Evolutionary conservation across 2,113 vertebrate species (phyloP).

Genomic region (Cryptotis parvus): DNA sequence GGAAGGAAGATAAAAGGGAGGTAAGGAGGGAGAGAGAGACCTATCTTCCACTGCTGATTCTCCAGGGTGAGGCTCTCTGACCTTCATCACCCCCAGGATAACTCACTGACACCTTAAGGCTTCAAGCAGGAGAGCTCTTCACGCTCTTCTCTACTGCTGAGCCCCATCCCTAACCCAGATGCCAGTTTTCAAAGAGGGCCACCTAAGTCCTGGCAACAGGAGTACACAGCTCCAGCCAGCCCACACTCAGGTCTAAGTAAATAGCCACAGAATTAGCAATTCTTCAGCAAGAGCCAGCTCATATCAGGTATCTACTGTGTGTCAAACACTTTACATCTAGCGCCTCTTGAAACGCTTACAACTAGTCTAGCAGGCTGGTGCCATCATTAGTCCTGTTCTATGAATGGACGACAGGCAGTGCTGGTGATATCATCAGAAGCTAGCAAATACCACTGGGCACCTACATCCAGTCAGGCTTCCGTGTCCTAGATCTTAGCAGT

Average conservation of each 20-base stretch:
- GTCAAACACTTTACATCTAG: not conserved
- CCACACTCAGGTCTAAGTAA: not conserved
- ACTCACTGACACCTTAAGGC: not conserved
- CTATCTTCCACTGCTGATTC: not conserved
- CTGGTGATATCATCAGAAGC: too few relatives aligned
- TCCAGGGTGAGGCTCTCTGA: not conserved
- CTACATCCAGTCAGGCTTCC: not conserved
- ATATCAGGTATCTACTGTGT: not conserved
- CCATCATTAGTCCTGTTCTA: not conserved
- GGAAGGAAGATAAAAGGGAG: not conserved
- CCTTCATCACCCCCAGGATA: not conserved
- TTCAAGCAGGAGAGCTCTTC: too few relatives aligned
- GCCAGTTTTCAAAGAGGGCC: not conserved
- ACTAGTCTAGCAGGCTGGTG: not conserved
- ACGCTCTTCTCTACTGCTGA: too few relatives aligned
- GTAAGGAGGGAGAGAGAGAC: not conserved
- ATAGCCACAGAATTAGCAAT: constrained; percentile 3
- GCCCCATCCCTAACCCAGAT: not conserved
- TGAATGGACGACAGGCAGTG: not conserved
- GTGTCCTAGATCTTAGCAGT: not conserved
- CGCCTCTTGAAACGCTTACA: not conserved
- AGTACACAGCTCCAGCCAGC: not conserved
- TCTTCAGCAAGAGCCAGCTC: not conserved
- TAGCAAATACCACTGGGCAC: not conserved
- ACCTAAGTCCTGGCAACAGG: not conserved